Base-by-base conservation (phyloP, 2,113 vertebrate genomes). In the Lamprologus callipterus region DNA sequence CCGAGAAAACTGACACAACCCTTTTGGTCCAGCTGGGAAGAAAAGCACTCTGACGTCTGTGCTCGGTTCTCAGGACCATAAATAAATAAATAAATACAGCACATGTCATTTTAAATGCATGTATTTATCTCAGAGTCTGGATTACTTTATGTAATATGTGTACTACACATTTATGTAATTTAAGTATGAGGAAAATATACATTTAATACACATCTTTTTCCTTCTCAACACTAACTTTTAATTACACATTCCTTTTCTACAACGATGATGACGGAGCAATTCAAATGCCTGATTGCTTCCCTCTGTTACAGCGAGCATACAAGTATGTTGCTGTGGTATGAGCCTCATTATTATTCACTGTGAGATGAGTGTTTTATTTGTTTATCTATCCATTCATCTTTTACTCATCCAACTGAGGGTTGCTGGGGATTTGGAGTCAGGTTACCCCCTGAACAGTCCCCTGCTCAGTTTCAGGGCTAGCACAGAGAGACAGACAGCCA, bases 1-100 rank as follows among this genome's bases (percentile, higher is more conserved):
- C 86, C 81, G 9, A 70, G 87, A 83, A 94, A 92, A 89, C 73
- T 83, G 81, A 91, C 83, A 57, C 89, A 81, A 81, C 23, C n/a
- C 40, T 87, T 40, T 14, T 23, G 26, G 60, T 83, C 84, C 88
- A 89, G 54, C 84, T 86, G 82, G 86, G 84, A 79, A 70, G 54
- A 87, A 91, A 88, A 55, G 70, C 85, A 80, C 80, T 80, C 75
- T 42, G 57, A 82, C 63, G 33, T 54, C 21, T 87, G 53, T 19
- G 49, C 63, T 49, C 12, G 4, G 68, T 87, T 84, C 33, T 68
- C 16, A 54, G 63, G 90, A 57, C 81, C 45, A 68, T 21, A 86
- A 37, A 17, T 21, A 68, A 37, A 54, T 45, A 78, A 40, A 28
- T 37, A 68, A 82, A 42, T 40, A 40, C 45, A 5, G 47, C n/a